Percentiles rank a stretch among this genome's conserved stretches.
These are phyloP conservation scores for Melanargia galathea DNA, from an alignment of 2,888 invertebrate species.

Conservation along the genomic window DNA sequence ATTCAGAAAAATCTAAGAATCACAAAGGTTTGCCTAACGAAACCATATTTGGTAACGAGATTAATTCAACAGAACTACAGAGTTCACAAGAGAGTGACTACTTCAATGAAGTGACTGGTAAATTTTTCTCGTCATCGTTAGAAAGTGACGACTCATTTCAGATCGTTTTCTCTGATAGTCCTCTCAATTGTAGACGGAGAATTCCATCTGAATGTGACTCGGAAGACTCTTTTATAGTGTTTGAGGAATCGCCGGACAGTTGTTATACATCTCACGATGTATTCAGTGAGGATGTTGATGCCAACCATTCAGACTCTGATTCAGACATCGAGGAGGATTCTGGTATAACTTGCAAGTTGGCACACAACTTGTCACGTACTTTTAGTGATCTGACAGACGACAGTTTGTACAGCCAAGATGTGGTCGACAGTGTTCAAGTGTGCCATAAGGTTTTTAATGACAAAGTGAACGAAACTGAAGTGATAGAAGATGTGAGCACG, in stretches of 20 bases:
- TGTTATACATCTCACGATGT: conserved; percentile 72
- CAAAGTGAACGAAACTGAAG: conserved; percentile 11
- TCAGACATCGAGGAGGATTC: conserved; percentile 42
- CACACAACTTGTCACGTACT: conserved; percentile 56
- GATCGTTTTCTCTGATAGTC: conserved; percentile 69
- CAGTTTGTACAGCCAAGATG: conserved; percentile 65
- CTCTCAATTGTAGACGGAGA: conserved; percentile 46
- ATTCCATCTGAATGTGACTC: conserved; percentile 79
- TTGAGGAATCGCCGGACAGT: conserved; percentile 68
- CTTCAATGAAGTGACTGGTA: conserved; percentile 69
- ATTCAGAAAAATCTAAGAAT: conserved; percentile 45
- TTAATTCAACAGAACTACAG: conserved; percentile 38
- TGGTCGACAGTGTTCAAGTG: conserved; percentile 60
- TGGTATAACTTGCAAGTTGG: conserved; percentile 33
- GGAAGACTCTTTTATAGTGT: conserved; percentile 82
- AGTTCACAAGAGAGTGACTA: conserved; percentile 46
- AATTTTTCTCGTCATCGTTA: conserved; percentile 59
- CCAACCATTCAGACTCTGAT: conserved; percentile 43
- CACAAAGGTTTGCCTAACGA: conserved; percentile 30
- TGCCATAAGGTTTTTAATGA: conserved; percentile 37
- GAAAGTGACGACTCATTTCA: conserved; percentile 74
- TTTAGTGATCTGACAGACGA: conserved; percentile 68
- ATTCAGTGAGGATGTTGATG: conserved; percentile 55
- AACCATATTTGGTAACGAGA: conserved; percentile 56
- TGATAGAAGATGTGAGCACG: conserved; percentile 26